Conservation (phyloP, 2,113 vertebrate genomes). For the Plestiodon gilberti region DNA sequence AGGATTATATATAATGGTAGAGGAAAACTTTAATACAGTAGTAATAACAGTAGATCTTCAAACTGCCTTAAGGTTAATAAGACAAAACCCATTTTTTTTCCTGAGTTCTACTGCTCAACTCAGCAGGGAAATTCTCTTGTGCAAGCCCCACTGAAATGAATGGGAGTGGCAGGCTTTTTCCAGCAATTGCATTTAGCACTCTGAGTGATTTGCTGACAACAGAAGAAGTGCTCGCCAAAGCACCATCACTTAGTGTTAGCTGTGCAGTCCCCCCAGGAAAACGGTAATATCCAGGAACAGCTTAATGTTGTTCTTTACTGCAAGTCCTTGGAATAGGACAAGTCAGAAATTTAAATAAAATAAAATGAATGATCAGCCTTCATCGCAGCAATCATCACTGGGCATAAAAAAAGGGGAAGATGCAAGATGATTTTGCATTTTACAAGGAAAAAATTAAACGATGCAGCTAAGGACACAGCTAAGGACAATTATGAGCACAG, state of each 20-base stretch:
- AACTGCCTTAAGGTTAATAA: not conserved
- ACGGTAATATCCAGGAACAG: not conserved
- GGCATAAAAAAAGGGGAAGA: not conserved
- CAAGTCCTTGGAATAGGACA: not conserved
- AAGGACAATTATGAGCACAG: not conserved
- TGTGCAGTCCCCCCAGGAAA: not conserved
- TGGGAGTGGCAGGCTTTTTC: not conserved
- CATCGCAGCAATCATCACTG: not conserved
- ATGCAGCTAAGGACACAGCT: not conserved
- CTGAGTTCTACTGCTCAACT: not conserved
- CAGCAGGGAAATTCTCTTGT: not conserved
- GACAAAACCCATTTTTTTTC: not conserved
- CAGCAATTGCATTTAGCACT: not conserved
- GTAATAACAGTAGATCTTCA: not conserved
- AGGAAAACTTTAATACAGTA: not conserved
- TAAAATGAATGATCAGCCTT: not conserved
- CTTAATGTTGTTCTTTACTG: not conserved
- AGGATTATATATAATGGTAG: too few relatives aligned
- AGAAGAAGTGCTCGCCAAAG: not conserved
- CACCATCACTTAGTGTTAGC: not conserved
- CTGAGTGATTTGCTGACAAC: not conserved
- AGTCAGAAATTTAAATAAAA: not conserved
- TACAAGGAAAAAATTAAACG: too few relatives aligned
- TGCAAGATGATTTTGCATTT: not conserved
- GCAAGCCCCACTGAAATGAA: not conserved